phyloP scores from a whole-genome alignment of 2,113 vertebrate genomes.

The Thalassarche chlororhynchos region DNA sequence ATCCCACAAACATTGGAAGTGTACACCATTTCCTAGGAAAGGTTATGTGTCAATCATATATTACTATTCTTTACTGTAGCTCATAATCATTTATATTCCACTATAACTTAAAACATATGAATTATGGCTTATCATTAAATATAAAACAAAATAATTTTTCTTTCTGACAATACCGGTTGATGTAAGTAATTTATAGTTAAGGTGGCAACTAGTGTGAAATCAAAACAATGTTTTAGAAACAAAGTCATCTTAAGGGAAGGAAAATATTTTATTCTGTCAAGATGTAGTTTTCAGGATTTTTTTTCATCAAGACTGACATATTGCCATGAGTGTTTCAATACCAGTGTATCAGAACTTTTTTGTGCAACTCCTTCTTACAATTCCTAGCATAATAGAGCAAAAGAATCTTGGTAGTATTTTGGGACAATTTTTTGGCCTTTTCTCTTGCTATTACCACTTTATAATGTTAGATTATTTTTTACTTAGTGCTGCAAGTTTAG shows the following conservation, averaged over 20 bases:
- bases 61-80: neutral
- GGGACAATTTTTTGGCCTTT: accelerated
- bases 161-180: neutral
- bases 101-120: neutral
- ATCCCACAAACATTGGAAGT: neutral
- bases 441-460: neutral
- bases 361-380: accelerated
- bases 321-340: neutral
- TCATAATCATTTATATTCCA: neutral
- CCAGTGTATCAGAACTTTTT: neutral
- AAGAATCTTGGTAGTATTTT: neutral
- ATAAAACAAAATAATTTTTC: neutral
- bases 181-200: neutral
- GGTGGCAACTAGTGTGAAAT: neutral
- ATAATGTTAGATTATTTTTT: neutral
- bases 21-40: neutral
- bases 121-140: neutral
- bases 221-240: neutral
- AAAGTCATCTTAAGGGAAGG: neutral
- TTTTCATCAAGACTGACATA: neutral
- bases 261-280: neutral
- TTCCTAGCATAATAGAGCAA: neutral
- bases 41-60: neutral
- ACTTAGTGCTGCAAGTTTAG: neutral
- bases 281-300: neutral